These are phyloP conservation scores for Lasioglossum zephyrum DNA, from an alignment of 2,888 invertebrate genomes.

Conservation along the genomic window DNA sequence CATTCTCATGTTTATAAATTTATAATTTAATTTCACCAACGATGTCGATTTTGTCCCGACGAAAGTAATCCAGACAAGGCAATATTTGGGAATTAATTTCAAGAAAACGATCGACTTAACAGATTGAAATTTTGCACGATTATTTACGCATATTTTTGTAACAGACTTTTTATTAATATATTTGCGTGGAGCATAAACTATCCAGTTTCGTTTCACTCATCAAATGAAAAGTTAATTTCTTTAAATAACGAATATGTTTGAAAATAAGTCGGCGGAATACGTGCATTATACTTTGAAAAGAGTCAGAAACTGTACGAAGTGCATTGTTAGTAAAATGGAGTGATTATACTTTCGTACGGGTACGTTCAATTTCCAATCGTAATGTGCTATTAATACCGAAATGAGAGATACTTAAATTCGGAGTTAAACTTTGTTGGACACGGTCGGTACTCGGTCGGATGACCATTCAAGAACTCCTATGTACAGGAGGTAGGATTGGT, in stretches of 20 bases:
- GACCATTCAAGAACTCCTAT: not conserved
- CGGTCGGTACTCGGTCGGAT: not conserved
- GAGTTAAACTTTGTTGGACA: not conserved
- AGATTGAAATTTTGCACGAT: not conserved
- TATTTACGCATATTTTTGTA: not conserved
- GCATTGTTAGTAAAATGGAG: not conserved
- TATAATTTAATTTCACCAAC: not conserved
- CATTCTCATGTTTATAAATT: not conserved
- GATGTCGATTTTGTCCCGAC: not conserved
- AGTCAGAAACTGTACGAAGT: not conserved
- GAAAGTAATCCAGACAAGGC: not conserved
- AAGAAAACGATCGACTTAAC: not conserved
- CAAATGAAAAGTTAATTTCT: not conserved
- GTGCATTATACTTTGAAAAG: not conserved
- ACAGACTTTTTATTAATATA: not conserved
- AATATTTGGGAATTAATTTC: not conserved
- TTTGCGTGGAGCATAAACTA: not conserved
- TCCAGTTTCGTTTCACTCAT: not conserved
- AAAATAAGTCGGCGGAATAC: not conserved
- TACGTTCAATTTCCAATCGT: not conserved
- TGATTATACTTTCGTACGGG: not conserved
- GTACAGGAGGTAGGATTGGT: constrained; percentile 7
- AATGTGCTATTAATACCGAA: not conserved
- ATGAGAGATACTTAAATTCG: not conserved
- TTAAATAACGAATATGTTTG: not conserved